phyloP scores from a whole-genome alignment of 2,888 invertebrate species.

The Melanophora roralis region DNA sequence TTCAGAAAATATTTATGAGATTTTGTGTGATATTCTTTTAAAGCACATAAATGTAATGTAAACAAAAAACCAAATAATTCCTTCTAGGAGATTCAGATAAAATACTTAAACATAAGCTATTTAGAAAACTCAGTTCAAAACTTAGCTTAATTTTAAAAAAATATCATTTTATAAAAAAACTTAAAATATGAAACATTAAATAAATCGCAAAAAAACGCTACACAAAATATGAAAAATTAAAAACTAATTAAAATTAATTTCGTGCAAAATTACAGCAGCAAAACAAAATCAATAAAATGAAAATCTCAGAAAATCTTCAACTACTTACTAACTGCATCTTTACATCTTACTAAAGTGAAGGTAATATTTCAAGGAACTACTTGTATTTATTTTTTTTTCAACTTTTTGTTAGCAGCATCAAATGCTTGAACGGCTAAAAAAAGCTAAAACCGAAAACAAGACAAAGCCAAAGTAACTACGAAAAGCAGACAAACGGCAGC shows the following conservation, averaged over 20 bases:
- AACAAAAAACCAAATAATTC: too few species aligned
- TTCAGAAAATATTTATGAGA: too few species aligned
- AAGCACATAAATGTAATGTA: too few species aligned
- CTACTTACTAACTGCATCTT: conserved; percentile 4
- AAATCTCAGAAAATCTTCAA: not conserved
- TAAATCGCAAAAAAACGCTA: too few species aligned
- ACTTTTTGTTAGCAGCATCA: not conserved
- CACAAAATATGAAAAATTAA: too few species aligned
- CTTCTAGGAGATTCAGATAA: too few species aligned
- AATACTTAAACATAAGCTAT: too few species aligned
- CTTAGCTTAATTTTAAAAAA: too few species aligned
- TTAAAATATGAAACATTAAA: too few species aligned
- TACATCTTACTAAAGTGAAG: conserved; percentile 41
- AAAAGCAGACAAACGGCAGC: not conserved
- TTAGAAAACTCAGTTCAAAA: too few species aligned
- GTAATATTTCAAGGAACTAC: conserved; percentile 54
- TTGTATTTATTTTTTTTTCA: not conserved
- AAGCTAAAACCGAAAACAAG: not conserved
- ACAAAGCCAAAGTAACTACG: not conserved
- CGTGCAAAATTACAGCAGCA: conserved; percentile 22
- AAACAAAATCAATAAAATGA: not conserved
- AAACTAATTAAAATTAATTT: conserved; percentile 46
- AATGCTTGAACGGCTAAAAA: not conserved
- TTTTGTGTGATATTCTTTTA: too few species aligned
- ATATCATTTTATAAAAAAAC: too few species aligned